Evolutionary conservation across 2,888 invertebrate species (phyloP).

Genomic region (Rhogogaster chlorosoma): DNA sequence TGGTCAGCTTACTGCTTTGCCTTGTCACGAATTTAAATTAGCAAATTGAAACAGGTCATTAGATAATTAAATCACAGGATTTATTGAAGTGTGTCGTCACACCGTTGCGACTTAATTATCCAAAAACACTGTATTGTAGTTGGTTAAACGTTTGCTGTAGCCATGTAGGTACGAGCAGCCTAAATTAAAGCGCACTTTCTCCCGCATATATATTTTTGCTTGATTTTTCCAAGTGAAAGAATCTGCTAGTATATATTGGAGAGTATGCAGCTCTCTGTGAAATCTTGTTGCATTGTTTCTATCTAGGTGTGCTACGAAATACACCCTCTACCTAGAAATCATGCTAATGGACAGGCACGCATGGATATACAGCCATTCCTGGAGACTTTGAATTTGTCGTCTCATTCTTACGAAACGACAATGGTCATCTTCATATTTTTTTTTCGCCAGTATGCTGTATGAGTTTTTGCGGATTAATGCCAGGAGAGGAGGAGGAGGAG

Average conservation of each 20-base stretch:
- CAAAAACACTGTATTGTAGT: not conserved
- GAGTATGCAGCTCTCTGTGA: not conserved
- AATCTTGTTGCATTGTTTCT: not conserved
- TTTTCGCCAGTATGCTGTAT: not conserved
- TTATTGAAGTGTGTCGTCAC: not conserved
- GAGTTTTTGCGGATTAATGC: not conserved
- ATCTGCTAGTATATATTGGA: not conserved
- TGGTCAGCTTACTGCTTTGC: not conserved
- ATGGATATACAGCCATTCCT: not conserved
- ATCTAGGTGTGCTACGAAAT: conserved; percentile 10
- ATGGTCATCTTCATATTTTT: not conserved
- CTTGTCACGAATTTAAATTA: not conserved
- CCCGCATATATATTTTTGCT: not conserved
- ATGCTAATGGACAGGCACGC: conserved; percentile 29
- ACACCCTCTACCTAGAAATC: not conserved
- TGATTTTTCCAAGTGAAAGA: not conserved
- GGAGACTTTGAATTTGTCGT: not conserved
- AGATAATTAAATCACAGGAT: not conserved
- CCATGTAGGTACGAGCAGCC: not conserved
- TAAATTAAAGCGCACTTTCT: not conserved
- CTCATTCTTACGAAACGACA: not conserved
- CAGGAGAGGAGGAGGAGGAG: no score
- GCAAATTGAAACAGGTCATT: not conserved
- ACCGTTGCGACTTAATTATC: not conserved
- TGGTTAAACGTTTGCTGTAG: not conserved